Percentiles rank a stretch among this genome's conserved stretches.
phyloP scores from a whole-genome alignment of 1,140 invertebrate genomes.

The Drosophila bipectinata region DNA sequence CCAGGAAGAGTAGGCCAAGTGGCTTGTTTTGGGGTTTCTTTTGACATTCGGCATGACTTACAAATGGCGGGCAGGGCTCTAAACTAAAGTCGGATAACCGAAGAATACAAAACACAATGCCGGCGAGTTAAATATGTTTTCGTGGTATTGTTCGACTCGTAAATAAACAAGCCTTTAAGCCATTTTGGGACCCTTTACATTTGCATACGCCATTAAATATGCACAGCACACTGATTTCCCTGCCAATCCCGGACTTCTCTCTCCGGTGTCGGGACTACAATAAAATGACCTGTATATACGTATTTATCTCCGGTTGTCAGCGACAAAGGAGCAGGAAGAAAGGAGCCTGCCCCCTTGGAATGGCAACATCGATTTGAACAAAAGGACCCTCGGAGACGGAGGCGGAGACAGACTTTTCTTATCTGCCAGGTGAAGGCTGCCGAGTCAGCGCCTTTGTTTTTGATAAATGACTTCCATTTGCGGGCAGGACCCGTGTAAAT shows the following conservation, averaged over 20 bases:
- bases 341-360: constrained; percentile 33
- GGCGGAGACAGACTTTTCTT: constrained; percentile 23
- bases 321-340: constrained; percentile 35
- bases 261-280: constrained; percentile 46
- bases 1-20: constrained; percentile 11
- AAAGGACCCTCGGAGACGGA: constrained; percentile 14
- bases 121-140: constrained; percentile 52
- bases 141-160: constrained; percentile 51
- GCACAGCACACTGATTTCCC: constrained; percentile 66
- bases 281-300: constrained; percentile 68
- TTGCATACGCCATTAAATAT: constrained; percentile 80
- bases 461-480: constrained; percentile 71
- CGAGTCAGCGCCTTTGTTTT: constrained; percentile 69
- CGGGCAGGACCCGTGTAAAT: constrained; percentile 56
- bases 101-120: constrained; percentile 39
- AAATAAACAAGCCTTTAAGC: constrained; percentile 73
- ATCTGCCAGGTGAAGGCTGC: constrained; percentile 59
- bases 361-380: constrained; percentile 53
- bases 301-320: constrained; percentile 58
- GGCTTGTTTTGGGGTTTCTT: constrained; percentile 23
- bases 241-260: constrained; percentile 1
- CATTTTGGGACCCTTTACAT: constrained; percentile 47
- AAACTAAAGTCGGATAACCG: constrained; percentile 20
- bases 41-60: constrained; percentile 29
- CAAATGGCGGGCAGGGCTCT: constrained; percentile 27